These are phyloP conservation scores for Mus minutoides DNA, from an alignment of 2,797 vertebrate species.

Conservation along the genomic window DNA sequence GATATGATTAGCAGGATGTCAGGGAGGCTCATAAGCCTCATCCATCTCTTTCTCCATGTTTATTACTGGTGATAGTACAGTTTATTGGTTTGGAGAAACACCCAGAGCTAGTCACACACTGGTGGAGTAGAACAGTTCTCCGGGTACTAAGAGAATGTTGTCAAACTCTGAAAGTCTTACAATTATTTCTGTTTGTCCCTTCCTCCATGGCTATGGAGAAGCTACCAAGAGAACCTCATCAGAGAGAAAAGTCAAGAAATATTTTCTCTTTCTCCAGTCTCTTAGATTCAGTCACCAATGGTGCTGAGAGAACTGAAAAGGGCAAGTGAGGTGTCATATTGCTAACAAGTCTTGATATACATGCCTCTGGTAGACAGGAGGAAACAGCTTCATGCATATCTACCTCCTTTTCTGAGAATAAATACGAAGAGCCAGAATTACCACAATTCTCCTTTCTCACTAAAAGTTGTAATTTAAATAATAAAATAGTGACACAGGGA, in stretches of 20 bases:
- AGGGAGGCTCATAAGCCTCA: background rate
- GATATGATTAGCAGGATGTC: background rate
- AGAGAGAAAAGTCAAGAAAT: background rate
- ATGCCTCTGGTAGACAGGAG: no score
- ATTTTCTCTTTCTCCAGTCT: background rate
- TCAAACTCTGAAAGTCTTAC: background rate
- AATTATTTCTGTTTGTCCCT: background rate
- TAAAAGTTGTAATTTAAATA: background rate
- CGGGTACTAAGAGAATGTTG: background rate
- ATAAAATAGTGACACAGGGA: background rate
- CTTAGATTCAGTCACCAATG: background rate
- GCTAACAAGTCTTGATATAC: background rate
- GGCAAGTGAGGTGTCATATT: background rate
- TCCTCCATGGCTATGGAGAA: background rate
- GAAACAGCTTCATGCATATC: background rate
- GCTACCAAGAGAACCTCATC: background rate
- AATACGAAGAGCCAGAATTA: background rate
- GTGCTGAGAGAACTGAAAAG: background rate
- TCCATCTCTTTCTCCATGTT: background rate
- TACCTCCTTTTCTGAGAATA: background rate
- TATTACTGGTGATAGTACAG: background rate
- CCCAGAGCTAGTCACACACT: background rate
- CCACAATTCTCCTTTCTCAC: background rate
- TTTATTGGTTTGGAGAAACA: background rate
- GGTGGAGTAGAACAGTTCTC: accelerated